phyloP scores from a whole-genome alignment of 2,113 vertebrate species.

The Pseudolaguvia tuberculata region DNA sequence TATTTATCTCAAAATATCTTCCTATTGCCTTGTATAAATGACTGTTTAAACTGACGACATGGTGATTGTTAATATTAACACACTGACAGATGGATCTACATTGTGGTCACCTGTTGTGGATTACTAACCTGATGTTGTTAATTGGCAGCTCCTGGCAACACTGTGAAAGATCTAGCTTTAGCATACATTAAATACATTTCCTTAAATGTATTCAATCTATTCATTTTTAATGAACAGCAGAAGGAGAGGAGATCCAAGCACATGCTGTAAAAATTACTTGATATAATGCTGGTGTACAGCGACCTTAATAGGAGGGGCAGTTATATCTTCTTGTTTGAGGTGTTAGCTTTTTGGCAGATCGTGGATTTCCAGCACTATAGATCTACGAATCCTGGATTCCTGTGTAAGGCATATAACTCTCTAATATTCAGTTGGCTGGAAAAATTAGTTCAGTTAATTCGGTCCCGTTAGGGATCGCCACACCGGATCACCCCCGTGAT shows the following conservation, averaged over 20 bases:
- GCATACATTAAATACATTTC: neutral
- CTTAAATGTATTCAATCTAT: constrained; percentile 46
- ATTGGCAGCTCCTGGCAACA: neutral
- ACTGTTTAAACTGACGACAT: neutral
- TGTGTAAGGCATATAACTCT: too few relatives aligned
- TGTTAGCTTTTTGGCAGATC: too few relatives aligned
- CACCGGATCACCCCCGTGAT: too few relatives aligned
- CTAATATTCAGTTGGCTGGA: too few relatives aligned
- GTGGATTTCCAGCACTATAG: too few relatives aligned
- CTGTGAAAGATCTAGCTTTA: constrained; percentile 38
- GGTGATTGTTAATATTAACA: neutral
- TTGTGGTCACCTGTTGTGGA: neutral
- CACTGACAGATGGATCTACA: neutral
- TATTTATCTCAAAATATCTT: constrained; percentile 1
- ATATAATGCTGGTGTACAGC: constrained; percentile 26
- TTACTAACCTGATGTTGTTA: neutral
- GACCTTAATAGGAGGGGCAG: constrained; percentile 37
- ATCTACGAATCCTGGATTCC: too few relatives aligned
- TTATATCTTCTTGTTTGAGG: too few relatives aligned
- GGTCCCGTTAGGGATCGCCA: too few relatives aligned
- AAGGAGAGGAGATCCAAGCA: constrained; percentile 10
- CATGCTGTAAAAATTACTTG: constrained; percentile 43
- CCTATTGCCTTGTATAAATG: neutral
- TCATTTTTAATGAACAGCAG: constrained; percentile 16
- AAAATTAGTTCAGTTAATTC: too few relatives aligned